phyloP scores from a whole-genome alignment of 1,140 invertebrate species.

The Cotesia chilonis region DNA sequence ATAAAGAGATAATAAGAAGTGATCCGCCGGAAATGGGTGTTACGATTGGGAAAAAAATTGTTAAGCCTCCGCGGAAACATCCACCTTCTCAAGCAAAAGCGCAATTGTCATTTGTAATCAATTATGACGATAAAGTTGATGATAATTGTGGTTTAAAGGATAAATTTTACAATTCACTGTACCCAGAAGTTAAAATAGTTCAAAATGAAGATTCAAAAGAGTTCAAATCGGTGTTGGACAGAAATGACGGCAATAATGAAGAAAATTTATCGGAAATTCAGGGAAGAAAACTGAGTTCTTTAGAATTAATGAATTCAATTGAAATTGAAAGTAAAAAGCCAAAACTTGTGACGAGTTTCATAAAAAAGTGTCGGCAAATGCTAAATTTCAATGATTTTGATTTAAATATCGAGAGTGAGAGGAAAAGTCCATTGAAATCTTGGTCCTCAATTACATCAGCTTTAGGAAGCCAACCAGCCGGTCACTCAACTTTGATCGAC shows the following conservation, averaged over 20 bases:
- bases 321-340: background rate
- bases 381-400: too few species aligned
- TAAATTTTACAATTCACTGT: background rate
- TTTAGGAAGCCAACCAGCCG: background rate
- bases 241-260: too few species aligned
- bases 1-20: background rate
- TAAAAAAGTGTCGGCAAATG: too few species aligned
- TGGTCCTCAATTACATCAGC: conserved; percentile 9
- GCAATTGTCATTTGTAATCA: too few species aligned
- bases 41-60: background rate
- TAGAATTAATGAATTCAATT: background rate
- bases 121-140: too few species aligned
- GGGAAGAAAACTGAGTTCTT: background rate
- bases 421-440: conserved; percentile 1
- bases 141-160: background rate
- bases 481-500: conserved; percentile 19
- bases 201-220: background rate
- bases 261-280: too few species aligned
- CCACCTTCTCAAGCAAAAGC: background rate
- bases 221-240: background rate
- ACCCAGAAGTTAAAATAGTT: conserved; percentile 1
- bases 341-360: background rate
- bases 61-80: background rate
- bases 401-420: background rate
- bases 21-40: background rate